Conservation (phyloP, 53 echinoderm and acorn worm genomes). For the Zoroaster sp. region DNA sequence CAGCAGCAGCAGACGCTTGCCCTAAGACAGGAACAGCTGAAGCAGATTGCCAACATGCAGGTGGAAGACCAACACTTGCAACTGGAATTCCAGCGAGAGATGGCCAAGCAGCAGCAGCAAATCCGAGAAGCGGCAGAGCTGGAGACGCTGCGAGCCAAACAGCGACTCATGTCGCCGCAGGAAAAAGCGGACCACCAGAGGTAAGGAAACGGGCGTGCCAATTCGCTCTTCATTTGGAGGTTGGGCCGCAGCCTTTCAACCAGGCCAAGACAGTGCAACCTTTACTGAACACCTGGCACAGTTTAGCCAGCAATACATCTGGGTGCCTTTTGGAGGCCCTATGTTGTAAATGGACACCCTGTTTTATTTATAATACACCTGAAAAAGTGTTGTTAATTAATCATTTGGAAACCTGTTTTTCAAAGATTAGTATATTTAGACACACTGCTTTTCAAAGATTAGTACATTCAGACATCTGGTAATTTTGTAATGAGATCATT, state of each 20-base stretch:
- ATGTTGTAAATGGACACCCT: no score
- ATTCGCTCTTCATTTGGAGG: no score
- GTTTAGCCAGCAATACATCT: no score
- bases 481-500: no score
- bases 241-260: no score
- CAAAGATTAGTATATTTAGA: neutral
- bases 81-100: constrained; percentile 65
- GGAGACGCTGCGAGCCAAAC: constrained; percentile 43
- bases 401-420: neutral
- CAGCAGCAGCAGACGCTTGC: constrained; percentile 24
- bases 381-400: neutral
- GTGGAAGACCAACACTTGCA: constrained; percentile 68
- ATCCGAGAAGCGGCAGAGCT: constrained; percentile 62
- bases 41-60: constrained; percentile 56
- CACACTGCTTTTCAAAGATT: neutral
- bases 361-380: no score
- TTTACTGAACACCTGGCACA: no score
- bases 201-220: no score
- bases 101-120: constrained; percentile 60
- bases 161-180: constrained; percentile 41
- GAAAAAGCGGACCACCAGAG: constrained; percentile 82
- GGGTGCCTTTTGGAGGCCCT: no score
- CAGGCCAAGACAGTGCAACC: no score
- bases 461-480: no score
- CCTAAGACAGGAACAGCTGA: constrained; percentile 32